Evolutionary conservation across 2,888 invertebrate genomes (phyloP).

Genomic region (Tupiocoris notatus): DNA sequence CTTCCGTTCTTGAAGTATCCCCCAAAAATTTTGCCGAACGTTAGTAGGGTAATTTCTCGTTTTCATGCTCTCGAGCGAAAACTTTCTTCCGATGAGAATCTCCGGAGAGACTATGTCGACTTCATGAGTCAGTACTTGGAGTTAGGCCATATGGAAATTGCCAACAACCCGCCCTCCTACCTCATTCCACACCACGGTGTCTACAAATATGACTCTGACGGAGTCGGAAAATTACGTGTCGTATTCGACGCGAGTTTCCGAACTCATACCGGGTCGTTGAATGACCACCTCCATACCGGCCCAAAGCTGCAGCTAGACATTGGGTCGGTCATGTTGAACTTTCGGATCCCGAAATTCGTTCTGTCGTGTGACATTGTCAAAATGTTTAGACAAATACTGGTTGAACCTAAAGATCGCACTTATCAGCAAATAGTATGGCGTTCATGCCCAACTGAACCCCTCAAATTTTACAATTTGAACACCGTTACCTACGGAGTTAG

Average conservation of each 20-base stretch:
- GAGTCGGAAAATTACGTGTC: slow-evolving; percentile 4
- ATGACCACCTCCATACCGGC: slow-evolving; percentile 21
- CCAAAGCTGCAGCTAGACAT: slow-evolving; percentile 24
- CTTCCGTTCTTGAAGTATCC: background rate
- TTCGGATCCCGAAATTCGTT: background rate
- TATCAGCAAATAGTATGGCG: slow-evolving; percentile 25
- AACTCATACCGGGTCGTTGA: slow-evolving; percentile 3
- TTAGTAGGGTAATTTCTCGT: background rate
- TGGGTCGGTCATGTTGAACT: slow-evolving; percentile 6
- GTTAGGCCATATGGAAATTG: slow-evolving; percentile 8
- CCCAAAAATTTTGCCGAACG: background rate
- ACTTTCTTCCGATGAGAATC: background rate
- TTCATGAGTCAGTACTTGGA: background rate
- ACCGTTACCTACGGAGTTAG: slow-evolving; percentile 12
- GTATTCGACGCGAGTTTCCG: slow-evolving; percentile 23
- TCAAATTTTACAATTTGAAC: background rate
- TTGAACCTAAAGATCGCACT: background rate
- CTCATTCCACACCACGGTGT: slow-evolving; percentile 28
- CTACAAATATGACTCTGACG: background rate
- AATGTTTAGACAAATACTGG: slow-evolving; percentile 19
- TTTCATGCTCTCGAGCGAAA: background rate
- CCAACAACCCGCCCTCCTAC: background rate
- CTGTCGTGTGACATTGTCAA: slow-evolving; percentile 22
- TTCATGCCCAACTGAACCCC: background rate
- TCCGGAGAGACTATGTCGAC: background rate